Conservation (phyloP, 2,797 vertebrate species). For the Sebastes melanostomus region DNA sequence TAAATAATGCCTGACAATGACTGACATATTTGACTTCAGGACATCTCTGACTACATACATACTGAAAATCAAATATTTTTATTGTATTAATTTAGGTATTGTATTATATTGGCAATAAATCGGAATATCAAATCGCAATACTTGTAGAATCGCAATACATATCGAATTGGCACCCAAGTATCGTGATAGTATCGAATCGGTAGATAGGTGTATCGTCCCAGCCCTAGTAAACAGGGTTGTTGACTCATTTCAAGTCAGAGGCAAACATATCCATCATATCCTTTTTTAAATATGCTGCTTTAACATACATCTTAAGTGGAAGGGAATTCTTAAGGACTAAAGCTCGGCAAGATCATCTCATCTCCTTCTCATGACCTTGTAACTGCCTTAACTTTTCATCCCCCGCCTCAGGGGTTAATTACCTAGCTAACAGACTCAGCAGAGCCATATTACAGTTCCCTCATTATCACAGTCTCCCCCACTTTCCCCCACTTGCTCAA, state of each 20-base stretch:
- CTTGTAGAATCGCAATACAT: no score
- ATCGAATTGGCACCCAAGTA: no score
- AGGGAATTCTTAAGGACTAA: neutral
- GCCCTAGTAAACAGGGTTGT: neutral
- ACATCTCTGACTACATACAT: no score
- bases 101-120: no score
- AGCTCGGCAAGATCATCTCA: slow-evolving; percentile 12
- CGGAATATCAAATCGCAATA: no score
- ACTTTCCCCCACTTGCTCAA: neutral
- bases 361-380: slow-evolving; percentile 38
- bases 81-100: no score
- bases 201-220: neutral
- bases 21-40: no score
- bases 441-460: slow-evolving; percentile 30
- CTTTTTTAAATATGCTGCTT: neutral
- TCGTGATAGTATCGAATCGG: no score
- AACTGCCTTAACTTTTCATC: slow-evolving; percentile 40
- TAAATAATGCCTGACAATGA: neutral
- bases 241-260: neutral
- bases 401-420: slow-evolving; percentile 66
- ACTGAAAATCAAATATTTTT: no score
- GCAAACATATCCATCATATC: neutral
- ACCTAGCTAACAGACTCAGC: slow-evolving; percentile 32
- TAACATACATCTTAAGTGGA: neutral
- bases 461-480: slow-evolving; percentile 4